These are phyloP conservation scores for Nezara viridula DNA, from an alignment of 2,888 invertebrate genomes.

Conservation along the genomic window DNA sequence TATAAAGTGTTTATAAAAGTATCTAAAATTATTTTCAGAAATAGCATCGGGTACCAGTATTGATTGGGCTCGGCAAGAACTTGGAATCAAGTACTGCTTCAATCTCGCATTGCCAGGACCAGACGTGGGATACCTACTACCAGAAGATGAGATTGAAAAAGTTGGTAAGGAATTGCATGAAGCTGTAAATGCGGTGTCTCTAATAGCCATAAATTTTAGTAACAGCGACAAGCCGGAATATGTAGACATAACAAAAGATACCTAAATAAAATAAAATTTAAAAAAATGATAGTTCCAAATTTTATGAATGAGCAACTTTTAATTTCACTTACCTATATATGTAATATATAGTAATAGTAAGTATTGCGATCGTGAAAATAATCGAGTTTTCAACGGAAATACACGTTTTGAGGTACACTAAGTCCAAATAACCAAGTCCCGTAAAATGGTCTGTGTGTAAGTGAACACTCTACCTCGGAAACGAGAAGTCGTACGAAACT, in stretches of 20 bases:
- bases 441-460: too few relatives aligned
- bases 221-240: neutral
- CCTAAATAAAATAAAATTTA: neutral
- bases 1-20: too few relatives aligned
- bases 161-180: neutral
- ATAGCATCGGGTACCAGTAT: slow-evolving; percentile 24
- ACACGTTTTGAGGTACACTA: too few relatives aligned
- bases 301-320: too few relatives aligned
- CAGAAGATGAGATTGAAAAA: slow-evolving; percentile 15
- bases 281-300: neutral
- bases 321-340: too few relatives aligned
- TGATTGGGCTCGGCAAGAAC: slow-evolving; percentile 51
- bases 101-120: slow-evolving; percentile 1
- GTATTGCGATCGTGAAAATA: too few relatives aligned
- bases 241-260: neutral
- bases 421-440: too few relatives aligned
- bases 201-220: neutral
- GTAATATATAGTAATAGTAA: too few relatives aligned
- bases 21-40: neutral
- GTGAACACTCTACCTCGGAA: too few relatives aligned
- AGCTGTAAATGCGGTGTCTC: neutral
- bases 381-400: too few relatives aligned
- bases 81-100: neutral
- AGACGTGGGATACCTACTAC: slow-evolving; percentile 19
- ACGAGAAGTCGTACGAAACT: too few relatives aligned